Conservation (phyloP, 2,797 vertebrate genomes). For the Mareca penelope region DNA sequence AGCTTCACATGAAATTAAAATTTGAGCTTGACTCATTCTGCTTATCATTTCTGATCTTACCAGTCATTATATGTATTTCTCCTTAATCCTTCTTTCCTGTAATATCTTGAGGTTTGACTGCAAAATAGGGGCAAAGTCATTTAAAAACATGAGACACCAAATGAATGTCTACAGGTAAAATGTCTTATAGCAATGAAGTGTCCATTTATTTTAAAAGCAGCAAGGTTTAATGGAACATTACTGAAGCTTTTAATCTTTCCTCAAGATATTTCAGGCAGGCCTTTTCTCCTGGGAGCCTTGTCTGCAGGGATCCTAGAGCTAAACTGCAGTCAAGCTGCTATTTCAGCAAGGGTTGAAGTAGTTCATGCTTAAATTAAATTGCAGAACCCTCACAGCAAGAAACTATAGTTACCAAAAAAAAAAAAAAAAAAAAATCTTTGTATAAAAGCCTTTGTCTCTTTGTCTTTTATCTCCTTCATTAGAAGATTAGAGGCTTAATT, state of each 20-base stretch:
- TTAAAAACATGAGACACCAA: conserved; percentile 65
- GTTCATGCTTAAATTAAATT: conserved; percentile 43
- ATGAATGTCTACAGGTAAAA: conserved; percentile 58
- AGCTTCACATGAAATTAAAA: conserved; percentile 29
- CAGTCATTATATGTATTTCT: conserved; percentile 23
- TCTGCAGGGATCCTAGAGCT: conserved; percentile 46
- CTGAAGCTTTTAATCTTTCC: conserved; percentile 77
- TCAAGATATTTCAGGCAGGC: conserved; percentile 58
- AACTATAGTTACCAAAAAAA: conserved; percentile 13
- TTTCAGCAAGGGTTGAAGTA: conserved; percentile 50
- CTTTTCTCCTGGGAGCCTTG: conserved; percentile 58
- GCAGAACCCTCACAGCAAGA: conserved; percentile 38
- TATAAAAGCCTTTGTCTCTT: conserved; percentile 28
- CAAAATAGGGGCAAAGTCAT: conserved; percentile 45
- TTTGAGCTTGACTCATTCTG: conserved; percentile 10
- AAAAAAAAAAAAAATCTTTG: neutral
- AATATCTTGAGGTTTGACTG: conserved; percentile 66
- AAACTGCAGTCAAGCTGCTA: conserved; percentile 44
- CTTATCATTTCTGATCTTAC: conserved; percentile 23
- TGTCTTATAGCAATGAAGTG: conserved; percentile 60
- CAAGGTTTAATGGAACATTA: conserved; percentile 75
- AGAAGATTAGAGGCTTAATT: neutral
- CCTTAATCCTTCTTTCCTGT: conserved; percentile 43
- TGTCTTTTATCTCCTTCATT: conserved; percentile 34
- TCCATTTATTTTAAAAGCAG: conserved; percentile 71